These are phyloP conservation scores for Sphinx pinastri DNA, from an alignment of 2,888 invertebrate genomes.

Conservation along the genomic window DNA sequence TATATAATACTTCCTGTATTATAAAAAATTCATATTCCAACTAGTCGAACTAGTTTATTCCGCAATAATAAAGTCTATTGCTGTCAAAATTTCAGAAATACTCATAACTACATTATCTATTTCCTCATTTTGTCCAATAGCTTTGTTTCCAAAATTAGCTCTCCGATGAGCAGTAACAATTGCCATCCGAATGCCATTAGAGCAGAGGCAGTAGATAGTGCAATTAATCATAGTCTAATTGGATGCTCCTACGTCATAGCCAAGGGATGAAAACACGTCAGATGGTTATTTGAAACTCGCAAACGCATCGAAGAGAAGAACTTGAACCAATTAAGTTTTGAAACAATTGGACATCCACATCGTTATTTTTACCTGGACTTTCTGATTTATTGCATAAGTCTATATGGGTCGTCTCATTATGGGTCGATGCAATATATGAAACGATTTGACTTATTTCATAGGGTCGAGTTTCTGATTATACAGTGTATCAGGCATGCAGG, in stretches of 20 bases:
- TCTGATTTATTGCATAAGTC: too few relatives aligned
- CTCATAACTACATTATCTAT: not conserved
- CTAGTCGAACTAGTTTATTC: too few relatives aligned
- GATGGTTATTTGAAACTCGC: not conserved
- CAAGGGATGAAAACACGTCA: not conserved
- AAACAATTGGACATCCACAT: not conserved
- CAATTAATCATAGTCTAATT: constrained; percentile 9
- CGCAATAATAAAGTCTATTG: not conserved
- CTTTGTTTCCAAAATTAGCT: not conserved
- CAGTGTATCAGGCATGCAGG: too few relatives aligned
- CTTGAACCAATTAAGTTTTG: not conserved
- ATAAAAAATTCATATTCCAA: too few relatives aligned
- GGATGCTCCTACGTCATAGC: not conserved
- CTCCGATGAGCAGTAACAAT: not conserved
- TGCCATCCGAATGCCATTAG: not conserved
- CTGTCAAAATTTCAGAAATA: not conserved
- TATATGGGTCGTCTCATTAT: too few relatives aligned
- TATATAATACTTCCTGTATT: too few relatives aligned
- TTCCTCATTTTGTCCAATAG: not conserved
- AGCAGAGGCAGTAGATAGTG: not conserved
- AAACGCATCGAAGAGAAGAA: not conserved
- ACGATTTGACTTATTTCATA: too few relatives aligned
- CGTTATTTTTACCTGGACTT: too few relatives aligned
- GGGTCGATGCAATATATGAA: too few relatives aligned
- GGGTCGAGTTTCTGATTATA: too few relatives aligned